Evolutionary conservation across 2,888 invertebrate genomes (phyloP).

Genomic region (Callimorpha dominula): DNA sequence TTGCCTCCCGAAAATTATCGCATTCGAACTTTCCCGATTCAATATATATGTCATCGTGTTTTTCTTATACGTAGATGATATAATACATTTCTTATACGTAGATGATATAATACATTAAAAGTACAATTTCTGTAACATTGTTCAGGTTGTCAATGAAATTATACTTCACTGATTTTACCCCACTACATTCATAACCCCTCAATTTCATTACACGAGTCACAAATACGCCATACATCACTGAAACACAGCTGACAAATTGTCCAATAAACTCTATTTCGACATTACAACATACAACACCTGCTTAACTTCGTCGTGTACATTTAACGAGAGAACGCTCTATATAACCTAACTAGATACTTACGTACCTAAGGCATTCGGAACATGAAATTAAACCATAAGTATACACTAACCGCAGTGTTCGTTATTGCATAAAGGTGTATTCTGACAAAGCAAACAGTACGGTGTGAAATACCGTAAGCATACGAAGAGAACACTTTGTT

Average conservation of each 20-base stretch:
- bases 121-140: background rate
- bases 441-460: background rate
- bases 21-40: no score
- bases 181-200: background rate
- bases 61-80: no score
- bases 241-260: slow-evolving; percentile 9
- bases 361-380: slow-evolving; percentile 46
- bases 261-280: slow-evolving; percentile 5
- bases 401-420: slow-evolving; percentile 43
- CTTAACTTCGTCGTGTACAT: background rate
- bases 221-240: slow-evolving; percentile 8
- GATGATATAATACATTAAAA: no score
- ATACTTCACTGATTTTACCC: background rate
- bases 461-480: background rate
- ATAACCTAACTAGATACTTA: slow-evolving; percentile 19
- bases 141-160: background rate
- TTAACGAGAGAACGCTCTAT: slow-evolving; percentile 13
- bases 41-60: no score
- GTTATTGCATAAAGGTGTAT: slow-evolving; percentile 14
- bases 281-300: background rate
- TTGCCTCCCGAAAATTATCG: no score
- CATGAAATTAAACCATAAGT: slow-evolving; percentile 61
- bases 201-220: slow-evolving; percentile 1
- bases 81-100: no score
- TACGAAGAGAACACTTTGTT: background rate